A percentile compares a stretch with the other conserved stretches of the same genome.
phyloP scores from a whole-genome alignment of 2,888 invertebrate species.

The Aromia moschata region DNA sequence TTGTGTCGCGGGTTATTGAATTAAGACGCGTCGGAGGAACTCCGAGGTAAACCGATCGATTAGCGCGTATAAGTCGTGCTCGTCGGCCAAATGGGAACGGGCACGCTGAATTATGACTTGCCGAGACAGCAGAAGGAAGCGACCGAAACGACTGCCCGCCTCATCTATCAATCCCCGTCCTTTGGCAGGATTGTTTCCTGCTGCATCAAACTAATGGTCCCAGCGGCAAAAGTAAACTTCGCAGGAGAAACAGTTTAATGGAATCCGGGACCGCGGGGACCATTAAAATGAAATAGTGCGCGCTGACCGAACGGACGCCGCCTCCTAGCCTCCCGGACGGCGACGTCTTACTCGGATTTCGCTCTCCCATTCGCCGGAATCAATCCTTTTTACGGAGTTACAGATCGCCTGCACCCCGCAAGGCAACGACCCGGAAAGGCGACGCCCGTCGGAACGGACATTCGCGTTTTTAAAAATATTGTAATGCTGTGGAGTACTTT shows the following conservation, averaged over 20 bases:
- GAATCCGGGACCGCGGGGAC: slow-evolving; percentile 67
- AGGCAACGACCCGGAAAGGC: slow-evolving; percentile 54
- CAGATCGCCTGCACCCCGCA: slow-evolving; percentile 53
- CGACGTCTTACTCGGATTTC: slow-evolving; percentile 32
- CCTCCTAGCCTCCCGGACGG: slow-evolving; percentile 32
- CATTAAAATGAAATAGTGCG: slow-evolving; percentile 69
- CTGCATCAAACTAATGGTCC: slow-evolving; percentile 65
- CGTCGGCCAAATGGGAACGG: slow-evolving; percentile 4
- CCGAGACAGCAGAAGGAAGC: slow-evolving; percentile 59
- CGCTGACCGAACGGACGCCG: slow-evolving; percentile 52
- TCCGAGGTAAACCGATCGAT: not conserved
- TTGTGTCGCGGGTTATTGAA: slow-evolving; percentile 24
- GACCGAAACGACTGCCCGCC: slow-evolving; percentile 52
- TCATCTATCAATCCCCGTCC: slow-evolving; percentile 61
- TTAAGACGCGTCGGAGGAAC: slow-evolving; percentile 1
- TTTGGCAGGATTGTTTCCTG: slow-evolving; percentile 65
- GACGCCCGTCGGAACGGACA: slow-evolving; percentile 57
- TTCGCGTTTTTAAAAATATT: too few species aligned
- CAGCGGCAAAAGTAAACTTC: slow-evolving; percentile 64
- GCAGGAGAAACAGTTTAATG: slow-evolving; percentile 68
- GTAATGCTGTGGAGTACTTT: slow-evolving; percentile 11
- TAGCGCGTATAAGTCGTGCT: not conserved
- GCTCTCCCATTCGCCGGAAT: slow-evolving; percentile 51
- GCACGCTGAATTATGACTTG: slow-evolving; percentile 55
- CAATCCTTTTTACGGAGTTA: slow-evolving; percentile 60